Conservation (phyloP, 2,888 invertebrate species). For the Mythimna loreyi region DNA sequence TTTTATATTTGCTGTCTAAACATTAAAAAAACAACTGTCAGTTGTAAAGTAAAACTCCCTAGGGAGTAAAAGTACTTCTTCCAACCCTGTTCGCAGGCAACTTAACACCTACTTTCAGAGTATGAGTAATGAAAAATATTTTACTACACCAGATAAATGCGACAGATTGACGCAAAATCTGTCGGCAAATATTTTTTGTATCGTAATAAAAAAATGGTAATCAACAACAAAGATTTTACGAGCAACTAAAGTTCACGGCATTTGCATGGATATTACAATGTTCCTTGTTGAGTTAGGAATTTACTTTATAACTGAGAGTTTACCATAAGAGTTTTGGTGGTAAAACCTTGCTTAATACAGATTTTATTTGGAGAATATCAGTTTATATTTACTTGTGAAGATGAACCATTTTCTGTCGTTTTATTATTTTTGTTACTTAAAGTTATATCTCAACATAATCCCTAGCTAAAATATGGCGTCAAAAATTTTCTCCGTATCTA, state of each 20-base stretch:
- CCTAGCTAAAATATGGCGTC: no score
- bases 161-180: constrained; percentile 22
- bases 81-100: no score
- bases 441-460: no score
- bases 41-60: no score
- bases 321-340: constrained; percentile 13
- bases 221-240: constrained; percentile 49
- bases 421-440: no score
- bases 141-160: constrained; percentile 37
- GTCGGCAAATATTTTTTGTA: constrained; percentile 31
- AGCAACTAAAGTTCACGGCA: constrained; percentile 48
- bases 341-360: background rate
- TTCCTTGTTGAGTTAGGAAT: constrained; percentile 36
- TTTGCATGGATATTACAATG: constrained; percentile 58
- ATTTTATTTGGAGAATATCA: constrained; percentile 6
- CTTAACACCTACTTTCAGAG: no score
- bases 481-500: no score
- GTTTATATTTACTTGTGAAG: background rate
- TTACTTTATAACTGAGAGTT: constrained; percentile 23
- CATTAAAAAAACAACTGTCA: no score
- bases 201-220: constrained; percentile 40
- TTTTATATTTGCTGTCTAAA: no score
- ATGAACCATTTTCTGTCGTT: no score
- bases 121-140: background rate
- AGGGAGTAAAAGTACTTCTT: no score